phyloP scores from a whole-genome alignment of 2,113 vertebrate genomes.

The Conger conger region DNA sequence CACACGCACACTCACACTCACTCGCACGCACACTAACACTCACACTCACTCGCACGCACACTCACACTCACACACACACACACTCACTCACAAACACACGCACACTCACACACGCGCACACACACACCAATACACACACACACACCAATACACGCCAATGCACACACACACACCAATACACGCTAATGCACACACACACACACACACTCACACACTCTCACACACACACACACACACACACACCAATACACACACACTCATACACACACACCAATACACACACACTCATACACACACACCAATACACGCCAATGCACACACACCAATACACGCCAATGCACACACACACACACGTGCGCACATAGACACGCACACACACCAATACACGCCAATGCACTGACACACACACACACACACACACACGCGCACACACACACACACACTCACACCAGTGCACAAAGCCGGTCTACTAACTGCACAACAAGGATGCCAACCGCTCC shows the following conservation, averaged over 20 bases:
- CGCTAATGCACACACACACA: too few species aligned
- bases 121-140: background rate
- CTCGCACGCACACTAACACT: too few species aligned
- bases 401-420: background rate
- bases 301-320: too few species aligned
- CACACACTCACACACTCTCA: too few species aligned
- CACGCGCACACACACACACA: background rate
- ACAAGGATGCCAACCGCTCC: background rate
- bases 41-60: too few species aligned
- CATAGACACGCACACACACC: slow-evolving; percentile 11
- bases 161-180: too few species aligned
- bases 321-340: background rate
- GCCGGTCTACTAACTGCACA: background rate
- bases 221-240: slow-evolving; percentile 18
- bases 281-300: too few species aligned
- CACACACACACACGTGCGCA: slow-evolving; percentile 4
- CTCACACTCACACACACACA: too few species aligned
- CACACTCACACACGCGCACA: slow-evolving; percentile 17
- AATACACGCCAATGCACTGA: too few species aligned
- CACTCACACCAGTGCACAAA: slow-evolving; percentile 15
- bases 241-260: slow-evolving; percentile 24
- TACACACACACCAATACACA: background rate
- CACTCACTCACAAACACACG: too few species aligned
- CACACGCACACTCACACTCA: too few species aligned
- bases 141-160: too few species aligned